phyloP scores from a whole-genome alignment of 2,888 invertebrate species.

The Patella depressa region DNA sequence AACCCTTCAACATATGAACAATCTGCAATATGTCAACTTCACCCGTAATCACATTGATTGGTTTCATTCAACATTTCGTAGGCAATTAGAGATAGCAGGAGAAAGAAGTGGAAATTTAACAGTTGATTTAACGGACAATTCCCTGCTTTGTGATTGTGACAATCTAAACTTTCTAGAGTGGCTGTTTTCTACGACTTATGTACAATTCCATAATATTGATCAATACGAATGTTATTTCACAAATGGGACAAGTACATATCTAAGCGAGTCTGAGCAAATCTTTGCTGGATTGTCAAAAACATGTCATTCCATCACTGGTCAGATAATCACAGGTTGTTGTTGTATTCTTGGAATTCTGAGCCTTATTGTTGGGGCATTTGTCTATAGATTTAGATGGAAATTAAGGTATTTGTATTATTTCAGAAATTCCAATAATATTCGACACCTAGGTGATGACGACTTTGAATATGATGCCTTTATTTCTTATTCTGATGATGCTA shows the following conservation, averaged over 20 bases:
- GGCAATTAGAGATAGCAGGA: not conserved
- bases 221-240: constrained; percentile 6
- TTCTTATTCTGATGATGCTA: constrained; percentile 32
- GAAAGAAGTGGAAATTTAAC: not conserved
- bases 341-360: constrained; percentile 13
- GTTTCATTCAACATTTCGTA: not conserved
- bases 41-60: constrained; percentile 10
- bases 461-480: constrained; percentile 39
- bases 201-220: not conserved
- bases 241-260: no score
- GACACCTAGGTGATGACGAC: constrained; percentile 15
- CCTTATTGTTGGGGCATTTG: not conserved
- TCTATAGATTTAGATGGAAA: constrained; percentile 21
- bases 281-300: no score
- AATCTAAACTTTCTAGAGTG: constrained; percentile 13
- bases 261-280: not conserved
- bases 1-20: constrained; percentile 9
- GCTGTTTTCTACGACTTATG: not conserved
- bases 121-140: constrained; percentile 15
- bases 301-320: no score
- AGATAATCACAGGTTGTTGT: constrained; percentile 14
- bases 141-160: constrained; percentile 14
- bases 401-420: constrained; percentile 17
- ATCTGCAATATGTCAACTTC: constrained; percentile 14
- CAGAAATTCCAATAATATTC: not conserved